Conservation (phyloP, 2,113 vertebrate species). For the Pungitius pungitius region DNA sequence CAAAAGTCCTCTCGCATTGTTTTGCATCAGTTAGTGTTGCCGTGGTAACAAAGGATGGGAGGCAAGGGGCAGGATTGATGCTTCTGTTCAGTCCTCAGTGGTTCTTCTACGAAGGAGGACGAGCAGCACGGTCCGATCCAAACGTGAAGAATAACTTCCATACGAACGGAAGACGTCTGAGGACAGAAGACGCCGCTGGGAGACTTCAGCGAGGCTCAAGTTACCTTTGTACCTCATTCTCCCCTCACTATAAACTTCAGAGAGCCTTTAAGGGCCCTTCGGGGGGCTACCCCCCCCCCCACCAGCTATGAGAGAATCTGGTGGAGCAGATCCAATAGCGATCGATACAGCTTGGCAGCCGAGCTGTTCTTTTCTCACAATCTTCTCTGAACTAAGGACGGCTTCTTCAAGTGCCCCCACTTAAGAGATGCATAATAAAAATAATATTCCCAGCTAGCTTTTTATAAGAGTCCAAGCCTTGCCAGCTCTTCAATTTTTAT, state of each 20-base stretch:
- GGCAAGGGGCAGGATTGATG: neutral
- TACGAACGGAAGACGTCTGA: too few species aligned
- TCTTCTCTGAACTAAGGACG: constrained; percentile 5
- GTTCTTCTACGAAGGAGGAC: too few species aligned
- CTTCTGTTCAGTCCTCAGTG: neutral
- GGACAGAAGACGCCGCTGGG: too few species aligned
- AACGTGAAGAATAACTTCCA: too few species aligned
- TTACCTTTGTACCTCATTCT: constrained; percentile 54
- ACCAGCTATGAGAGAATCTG: constrained; percentile 47
- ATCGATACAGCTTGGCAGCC: constrained; percentile 62
- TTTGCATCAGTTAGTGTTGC: neutral
- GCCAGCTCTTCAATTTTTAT: neutral
- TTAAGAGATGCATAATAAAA: neutral
- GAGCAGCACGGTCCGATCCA: too few species aligned
- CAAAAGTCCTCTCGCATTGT: neutral
- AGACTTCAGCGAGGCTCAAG: constrained; percentile 30
- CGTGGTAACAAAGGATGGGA: too few species aligned
- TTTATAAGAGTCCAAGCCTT: neutral
- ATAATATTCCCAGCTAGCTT: neutral
- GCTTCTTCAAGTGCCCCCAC: constrained; percentile 4
- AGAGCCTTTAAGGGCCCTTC: constrained; percentile 49
- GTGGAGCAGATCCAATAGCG: constrained; percentile 63
- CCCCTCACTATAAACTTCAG: constrained; percentile 59
- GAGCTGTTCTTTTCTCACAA: constrained; percentile 29
- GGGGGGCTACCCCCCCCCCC: constrained; percentile 58